Evolutionary conservation across 2,797 vertebrate genomes (phyloP), one percentile per base, ranked within the genome.

Genomic region (Odontamblyopus lacepedii): DNA sequence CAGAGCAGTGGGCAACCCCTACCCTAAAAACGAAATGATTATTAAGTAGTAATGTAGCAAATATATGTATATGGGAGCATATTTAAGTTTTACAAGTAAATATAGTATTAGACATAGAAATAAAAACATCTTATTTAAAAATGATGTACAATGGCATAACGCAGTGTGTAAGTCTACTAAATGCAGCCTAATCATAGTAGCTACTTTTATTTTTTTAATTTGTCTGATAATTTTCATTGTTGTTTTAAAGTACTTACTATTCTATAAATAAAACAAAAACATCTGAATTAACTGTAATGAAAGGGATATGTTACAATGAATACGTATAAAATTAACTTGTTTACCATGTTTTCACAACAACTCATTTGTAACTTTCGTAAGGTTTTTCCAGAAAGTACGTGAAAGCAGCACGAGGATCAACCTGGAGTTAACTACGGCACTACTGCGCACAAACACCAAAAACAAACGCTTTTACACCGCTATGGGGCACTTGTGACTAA

Each of bases 361-460:
- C 6, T 8, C 18, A 35, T 15, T 13, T 48, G 13, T 16, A 48
- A 48, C 13, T 6, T 19, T 41, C 3, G 19, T 38, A 2, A 15
- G 9, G 13, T 65, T 16, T 76, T 79, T 82, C 1, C 83, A 63
- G 69, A 62, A 6, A 0, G 19, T 0, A 44, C 8, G 0, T 87
- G 82, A 90, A 90, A 0, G 84, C 73, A 62, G 13, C 88, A 72
- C 0, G 0, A 2, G 83, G 85, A 78, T 87, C 83, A 81, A 79
- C 77, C 88, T 71, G 76, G 75, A 76, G 65, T 77, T 78, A 83
- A 88, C 50, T 76, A 63, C 77, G 75, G 35, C 0, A 68, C 63
- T 6, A 48, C 56, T 23, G 69, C 59, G 57, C 62, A 76, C 11
- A 72, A 82, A 71, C 75, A 27, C 0, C 67, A 66, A 66, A 62